These are phyloP conservation scores for Lordiphosa stackelbergi DNA, from an alignment of 1,140 invertebrate genomes.

Conservation along the genomic window DNA sequence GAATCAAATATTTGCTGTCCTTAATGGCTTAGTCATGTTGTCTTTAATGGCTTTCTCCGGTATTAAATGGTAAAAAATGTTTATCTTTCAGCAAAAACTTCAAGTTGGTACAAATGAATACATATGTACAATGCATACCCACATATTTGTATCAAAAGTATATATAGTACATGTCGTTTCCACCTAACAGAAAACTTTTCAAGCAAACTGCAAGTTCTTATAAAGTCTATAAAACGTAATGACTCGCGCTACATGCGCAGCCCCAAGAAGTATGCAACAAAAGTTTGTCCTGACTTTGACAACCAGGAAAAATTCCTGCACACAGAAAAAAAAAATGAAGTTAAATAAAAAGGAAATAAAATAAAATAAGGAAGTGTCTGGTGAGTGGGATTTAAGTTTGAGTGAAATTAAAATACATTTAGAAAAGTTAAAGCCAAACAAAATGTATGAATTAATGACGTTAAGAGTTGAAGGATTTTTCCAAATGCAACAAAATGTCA, in stretches of 20 bases:
- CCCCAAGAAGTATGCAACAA: constrained; percentile 66
- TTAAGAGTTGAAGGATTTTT: too few species aligned
- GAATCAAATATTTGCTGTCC: background rate
- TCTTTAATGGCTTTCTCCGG: constrained; percentile 27
- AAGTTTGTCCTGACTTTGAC: constrained; percentile 63
- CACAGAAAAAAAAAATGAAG: constrained; percentile 27
- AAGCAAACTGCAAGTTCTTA: constrained; percentile 70
- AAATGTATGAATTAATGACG: background rate
- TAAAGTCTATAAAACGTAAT: constrained; percentile 74
- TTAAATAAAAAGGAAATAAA: constrained; percentile 35
- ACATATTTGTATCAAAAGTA: constrained; percentile 2
- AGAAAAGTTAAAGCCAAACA: background rate
- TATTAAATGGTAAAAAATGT: constrained; percentile 25
- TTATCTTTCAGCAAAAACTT: constrained; percentile 33
- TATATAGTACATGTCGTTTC: constrained; percentile 34
- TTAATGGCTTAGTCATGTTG: too few species aligned
- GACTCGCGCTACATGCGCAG: constrained; percentile 66
- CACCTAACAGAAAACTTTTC: constrained; percentile 53
- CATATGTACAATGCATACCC: constrained; percentile 9
- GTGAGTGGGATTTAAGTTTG: background rate
- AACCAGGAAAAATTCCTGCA: constrained; percentile 31
- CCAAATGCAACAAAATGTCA: constrained; percentile 2
- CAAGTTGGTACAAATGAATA: constrained; percentile 12
- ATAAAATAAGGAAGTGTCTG: constrained; percentile 24
- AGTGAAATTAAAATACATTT: constrained; percentile 5